Evolutionary conservation across 2,113 vertebrate species (phyloP), one percentile per base, ranked within the genome.

Genomic region (Pangasianodon gigas): DNA sequence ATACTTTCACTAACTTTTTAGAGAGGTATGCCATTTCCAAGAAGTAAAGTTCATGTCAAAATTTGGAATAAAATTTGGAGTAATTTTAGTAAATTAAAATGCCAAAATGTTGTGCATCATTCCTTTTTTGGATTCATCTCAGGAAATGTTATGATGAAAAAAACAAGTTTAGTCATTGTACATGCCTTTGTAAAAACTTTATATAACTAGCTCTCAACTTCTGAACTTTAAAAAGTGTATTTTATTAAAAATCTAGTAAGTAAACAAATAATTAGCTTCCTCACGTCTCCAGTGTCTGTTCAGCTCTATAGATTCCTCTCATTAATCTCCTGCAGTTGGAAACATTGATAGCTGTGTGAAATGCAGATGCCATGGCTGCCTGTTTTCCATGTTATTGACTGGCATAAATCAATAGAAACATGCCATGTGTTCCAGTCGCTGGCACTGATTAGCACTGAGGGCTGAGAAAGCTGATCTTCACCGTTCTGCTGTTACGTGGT

Each of bases 391-490:
- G 52, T 52, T 65, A 91, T 90, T 29, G 89, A 90, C 86, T 77
- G 37, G 18, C 51, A 46, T 7, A 18, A 79, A 91, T 91, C 91
- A 51, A 90, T 89, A 69, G 37, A 65, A 90, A 84, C 52, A 71
- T 77, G 56, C 84, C 85, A 32, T 56, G 19, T 5, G 62, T 58
- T 85, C 82, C 74, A 88, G 62, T 52, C 60, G 3, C 4, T 65
- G 87, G 80, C 91, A 86, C 82, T 77, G 91, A 90, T 91, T 85
- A 88, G 86, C 62, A 77, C 52, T 24, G 89, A 19, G 67, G 58
- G n/a, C 60, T 13, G 89, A 85, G 87, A 84, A 88, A 86, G 84
- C 87, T 74, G 85, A 87, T 87, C 58, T 89, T 77, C 48, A 46
- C 19, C 4, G 4, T 87, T 62, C 71, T 56, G 48, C 44, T 54